Conservation (phyloP, 1,140 invertebrate genomes). For the Cheumatopsyche charites region DNA sequence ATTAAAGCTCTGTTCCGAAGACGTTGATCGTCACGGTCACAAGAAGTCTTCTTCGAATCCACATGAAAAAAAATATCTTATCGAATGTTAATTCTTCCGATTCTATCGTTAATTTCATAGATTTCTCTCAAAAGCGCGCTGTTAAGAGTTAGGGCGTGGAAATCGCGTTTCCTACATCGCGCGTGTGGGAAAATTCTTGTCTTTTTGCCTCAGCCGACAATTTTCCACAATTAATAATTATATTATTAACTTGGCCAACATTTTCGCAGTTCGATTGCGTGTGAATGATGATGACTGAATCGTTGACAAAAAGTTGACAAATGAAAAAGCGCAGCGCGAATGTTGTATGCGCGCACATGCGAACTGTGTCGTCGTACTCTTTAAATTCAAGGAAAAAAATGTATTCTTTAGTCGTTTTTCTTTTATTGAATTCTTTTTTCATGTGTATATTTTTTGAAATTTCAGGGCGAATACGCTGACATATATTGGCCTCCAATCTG, state of each 20-base stretch:
- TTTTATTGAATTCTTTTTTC: background rate
- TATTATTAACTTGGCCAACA: conserved; percentile 8
- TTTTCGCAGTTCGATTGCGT: conserved; percentile 16
- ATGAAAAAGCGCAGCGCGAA: conserved; percentile 8
- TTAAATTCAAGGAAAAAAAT: conserved; percentile 1
- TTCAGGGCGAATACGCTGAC: conserved; percentile 39
- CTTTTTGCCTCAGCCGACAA: background rate
- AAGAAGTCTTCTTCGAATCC: too few species aligned
- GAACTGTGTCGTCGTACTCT: conserved; percentile 12
- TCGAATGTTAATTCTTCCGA: too few species aligned
- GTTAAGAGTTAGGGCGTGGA: too few species aligned
- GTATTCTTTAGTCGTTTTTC: background rate
- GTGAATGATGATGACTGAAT: background rate
- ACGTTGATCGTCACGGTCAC: too few species aligned
- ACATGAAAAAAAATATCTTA: too few species aligned
- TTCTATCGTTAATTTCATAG: too few species aligned
- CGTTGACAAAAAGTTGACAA: background rate
- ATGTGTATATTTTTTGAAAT: conserved; percentile 14
- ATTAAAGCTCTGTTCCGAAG: too few species aligned
- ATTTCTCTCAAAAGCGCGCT: too few species aligned
- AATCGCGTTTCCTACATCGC: conserved; percentile 2
- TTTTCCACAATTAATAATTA: conserved; percentile 14
- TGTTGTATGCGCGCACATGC: background rate
- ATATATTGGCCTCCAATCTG: conserved; percentile 61
- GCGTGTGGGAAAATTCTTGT: conserved; percentile 8